Conservation (phyloP, 2,113 vertebrate species). For the Odobenus rosmarus region DNA sequence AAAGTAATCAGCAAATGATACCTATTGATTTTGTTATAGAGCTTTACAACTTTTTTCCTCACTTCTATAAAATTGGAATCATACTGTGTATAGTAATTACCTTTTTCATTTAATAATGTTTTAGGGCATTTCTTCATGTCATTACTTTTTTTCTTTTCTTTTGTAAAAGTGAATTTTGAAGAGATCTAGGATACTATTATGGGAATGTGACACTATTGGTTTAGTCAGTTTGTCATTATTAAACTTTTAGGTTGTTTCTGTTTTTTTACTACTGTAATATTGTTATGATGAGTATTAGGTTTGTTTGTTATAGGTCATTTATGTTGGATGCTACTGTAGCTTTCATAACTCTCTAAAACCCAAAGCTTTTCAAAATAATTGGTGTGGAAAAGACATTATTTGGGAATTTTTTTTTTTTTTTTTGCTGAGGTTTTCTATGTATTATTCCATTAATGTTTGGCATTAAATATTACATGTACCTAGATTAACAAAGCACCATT, state of each 20-base stretch:
- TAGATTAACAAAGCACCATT: slow-evolving; percentile 19
- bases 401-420: not conserved
- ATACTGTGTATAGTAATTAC: not conserved
- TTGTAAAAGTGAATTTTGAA: slow-evolving; percentile 29
- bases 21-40: not conserved
- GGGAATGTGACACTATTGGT: not conserved
- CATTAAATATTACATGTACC: not conserved
- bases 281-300: not conserved
- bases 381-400: not conserved
- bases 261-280: not conserved
- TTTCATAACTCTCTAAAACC: slow-evolving; percentile 2
- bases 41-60: not conserved
- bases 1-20: not conserved
- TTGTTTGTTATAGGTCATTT: not conserved
- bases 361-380: not conserved
- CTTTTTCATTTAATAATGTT: not conserved
- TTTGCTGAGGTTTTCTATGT: not conserved
- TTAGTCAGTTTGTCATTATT: not conserved
- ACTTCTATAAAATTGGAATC: not conserved
- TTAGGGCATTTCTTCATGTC: not conserved
- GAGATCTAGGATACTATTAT: not conserved
- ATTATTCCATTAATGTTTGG: not conserved
- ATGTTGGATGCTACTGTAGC: not conserved
- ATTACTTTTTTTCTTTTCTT: not conserved
- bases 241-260: not conserved